Evolutionary conservation across 2,888 invertebrate species (phyloP), one percentile per base, ranked within the genome.

Genomic region (Catocala nupta): DNA sequence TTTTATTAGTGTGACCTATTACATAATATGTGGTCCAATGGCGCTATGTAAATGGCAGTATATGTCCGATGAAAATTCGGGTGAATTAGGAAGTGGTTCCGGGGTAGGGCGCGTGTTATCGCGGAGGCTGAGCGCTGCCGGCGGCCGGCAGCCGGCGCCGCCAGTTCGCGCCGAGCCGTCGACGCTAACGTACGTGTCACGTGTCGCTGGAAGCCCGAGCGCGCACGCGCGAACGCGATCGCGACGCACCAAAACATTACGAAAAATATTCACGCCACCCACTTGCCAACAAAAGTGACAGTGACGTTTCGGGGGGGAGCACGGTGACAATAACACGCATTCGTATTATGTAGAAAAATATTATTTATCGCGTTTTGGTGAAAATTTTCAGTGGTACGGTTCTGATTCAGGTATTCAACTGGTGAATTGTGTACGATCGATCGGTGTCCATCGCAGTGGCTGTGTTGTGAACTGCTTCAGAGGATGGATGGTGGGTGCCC

Each of bases 181-280:
- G 87, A 65, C 73, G 77, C 73, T 76, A 65, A 60, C 71, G 78
- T 75, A 81, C 82, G 82, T 80, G 68, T 69, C 70, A 73, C 71
- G 76, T 75, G 80, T 67, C 66, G 68, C 56, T 52, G 51, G 54
- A 42, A 51, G 47, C 55, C 7, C 34, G 34, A 50, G 69, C 89
- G 91, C 92, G 91, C 92, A 90, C 90, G 91, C 93, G 92, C 92
- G 84, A 81, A 81, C 82, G 84, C 82, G 75, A 76, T 73, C 76
- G 79, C 82, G 65, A 62, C 66, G 75, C 79, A 75, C 80, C 82
- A 80, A 81, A 84, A 78, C 81, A 75, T 73, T 64, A 75, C 68
- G 70, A 74, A 70, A 81, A 81, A 76, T 81, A 80, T 67, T 79
- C 79, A 75, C 81, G 82, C 88, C 90, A 89, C 89, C 90, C 90